Percentiles rank a stretch among this genome's conserved stretches.
These are phyloP conservation scores for Petrocephalus zakoni DNA, from an alignment of 2,113 vertebrate genomes.

Conservation along the genomic window DNA sequence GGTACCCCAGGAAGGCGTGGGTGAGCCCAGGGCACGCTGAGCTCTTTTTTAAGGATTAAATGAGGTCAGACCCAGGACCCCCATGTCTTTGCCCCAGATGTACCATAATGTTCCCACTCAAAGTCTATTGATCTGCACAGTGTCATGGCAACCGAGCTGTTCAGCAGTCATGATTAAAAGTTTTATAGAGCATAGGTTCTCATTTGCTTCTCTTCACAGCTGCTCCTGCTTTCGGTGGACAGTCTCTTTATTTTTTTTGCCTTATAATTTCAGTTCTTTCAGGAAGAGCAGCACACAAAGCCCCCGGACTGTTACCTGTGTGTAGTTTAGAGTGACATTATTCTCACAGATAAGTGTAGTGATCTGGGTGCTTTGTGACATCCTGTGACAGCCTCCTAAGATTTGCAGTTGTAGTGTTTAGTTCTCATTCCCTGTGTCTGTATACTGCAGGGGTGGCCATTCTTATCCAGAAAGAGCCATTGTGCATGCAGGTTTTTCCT, in stretches of 20 bases:
- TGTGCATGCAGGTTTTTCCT: background rate
- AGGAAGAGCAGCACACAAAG: background rate
- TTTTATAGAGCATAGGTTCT: background rate
- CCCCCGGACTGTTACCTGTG: background rate
- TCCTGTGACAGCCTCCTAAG: background rate
- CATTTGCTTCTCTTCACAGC: background rate
- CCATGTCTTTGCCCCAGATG: background rate
- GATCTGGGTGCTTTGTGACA: background rate
- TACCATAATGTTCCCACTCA: background rate
- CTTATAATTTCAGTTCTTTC: background rate
- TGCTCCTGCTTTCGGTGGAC: background rate
- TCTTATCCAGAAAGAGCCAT: background rate
- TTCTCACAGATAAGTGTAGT: background rate
- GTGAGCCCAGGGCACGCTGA: background rate
- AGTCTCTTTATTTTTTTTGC: background rate
- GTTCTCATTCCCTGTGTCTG: background rate
- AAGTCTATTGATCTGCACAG: constrained; percentile 10
- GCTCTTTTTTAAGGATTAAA: constrained; percentile 8
- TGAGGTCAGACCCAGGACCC: constrained; percentile 8
- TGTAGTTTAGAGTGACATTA: background rate
- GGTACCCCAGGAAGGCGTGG: background rate
- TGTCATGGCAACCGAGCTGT: background rate
- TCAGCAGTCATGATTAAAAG: background rate
- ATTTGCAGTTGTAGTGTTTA: background rate
- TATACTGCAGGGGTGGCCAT: background rate